Conservation (phyloP, 2,888 invertebrate species). For the Stenoptilia bipunctidactyla region DNA sequence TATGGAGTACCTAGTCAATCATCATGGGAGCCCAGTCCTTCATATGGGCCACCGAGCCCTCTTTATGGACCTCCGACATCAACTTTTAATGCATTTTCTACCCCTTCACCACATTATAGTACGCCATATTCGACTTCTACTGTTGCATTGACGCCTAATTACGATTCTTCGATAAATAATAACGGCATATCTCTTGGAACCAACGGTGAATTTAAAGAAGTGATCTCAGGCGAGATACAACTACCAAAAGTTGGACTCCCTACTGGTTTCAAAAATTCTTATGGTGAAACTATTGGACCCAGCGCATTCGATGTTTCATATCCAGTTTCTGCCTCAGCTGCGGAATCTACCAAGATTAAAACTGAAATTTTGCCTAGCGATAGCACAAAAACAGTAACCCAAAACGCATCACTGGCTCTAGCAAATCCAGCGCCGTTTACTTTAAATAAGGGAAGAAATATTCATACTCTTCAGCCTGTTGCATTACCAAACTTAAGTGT, state of each 20-base stretch:
- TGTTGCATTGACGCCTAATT: constrained; percentile 27
- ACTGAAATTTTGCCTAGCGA: constrained; percentile 42
- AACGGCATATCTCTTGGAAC: constrained; percentile 32
- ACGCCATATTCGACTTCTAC: constrained; percentile 22
- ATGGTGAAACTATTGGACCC: constrained; percentile 51
- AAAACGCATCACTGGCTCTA: constrained; percentile 44
- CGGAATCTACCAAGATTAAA: constrained; percentile 52
- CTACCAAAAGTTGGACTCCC: constrained; percentile 47
- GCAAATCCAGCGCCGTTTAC: constrained; percentile 58
- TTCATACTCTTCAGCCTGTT: constrained; percentile 68
- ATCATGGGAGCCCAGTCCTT: constrained; percentile 15
- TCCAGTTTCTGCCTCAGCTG: constrained; percentile 46
- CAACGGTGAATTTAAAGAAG: constrained; percentile 30
- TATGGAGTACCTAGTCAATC: constrained; percentile 23
- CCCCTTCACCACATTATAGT: constrained; percentile 18
- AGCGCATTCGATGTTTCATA: constrained; percentile 39
- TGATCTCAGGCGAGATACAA: constrained; percentile 33
- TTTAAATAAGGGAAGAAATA: constrained; percentile 53
- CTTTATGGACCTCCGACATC: constrained; percentile 11
- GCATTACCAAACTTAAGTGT: constrained; percentile 76
- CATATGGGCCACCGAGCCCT: constrained; percentile 18
- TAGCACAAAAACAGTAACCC: constrained; percentile 21
- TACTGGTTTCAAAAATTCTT: constrained; percentile 52
- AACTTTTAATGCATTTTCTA: constrained; percentile 11
- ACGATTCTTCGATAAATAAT: constrained; percentile 30